These are phyloP conservation scores for Chrosomus eos DNA, from an alignment of 2,797 vertebrate genomes.

Conservation along the genomic window DNA sequence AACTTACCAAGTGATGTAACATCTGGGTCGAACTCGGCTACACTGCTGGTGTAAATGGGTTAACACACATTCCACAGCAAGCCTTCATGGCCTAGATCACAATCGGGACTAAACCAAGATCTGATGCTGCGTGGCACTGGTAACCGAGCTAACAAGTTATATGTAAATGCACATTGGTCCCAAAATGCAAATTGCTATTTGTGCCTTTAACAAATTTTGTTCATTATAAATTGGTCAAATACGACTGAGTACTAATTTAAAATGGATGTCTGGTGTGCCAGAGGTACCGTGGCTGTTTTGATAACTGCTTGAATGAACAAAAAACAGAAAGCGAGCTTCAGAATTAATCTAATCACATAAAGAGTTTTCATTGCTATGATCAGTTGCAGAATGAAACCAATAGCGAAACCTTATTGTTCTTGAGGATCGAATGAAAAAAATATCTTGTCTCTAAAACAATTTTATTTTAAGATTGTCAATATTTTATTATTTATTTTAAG, in stretches of 20 bases:
- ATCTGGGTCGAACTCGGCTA: constrained; percentile 35
- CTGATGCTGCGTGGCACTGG: background rate
- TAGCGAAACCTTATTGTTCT: background rate
- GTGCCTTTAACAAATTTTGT: background rate
- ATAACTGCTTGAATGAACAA: background rate
- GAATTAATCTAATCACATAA: background rate
- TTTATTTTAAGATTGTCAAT: background rate
- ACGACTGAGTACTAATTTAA: background rate
- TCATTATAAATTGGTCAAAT: background rate
- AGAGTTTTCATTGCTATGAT: background rate
- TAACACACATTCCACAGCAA: constrained; percentile 29
- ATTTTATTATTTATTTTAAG: background rate
- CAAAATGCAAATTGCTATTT: background rate
- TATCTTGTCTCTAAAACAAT: background rate
- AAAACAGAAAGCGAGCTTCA: background rate
- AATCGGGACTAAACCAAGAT: constrained; percentile 20
- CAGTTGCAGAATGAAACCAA: background rate
- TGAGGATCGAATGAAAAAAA: background rate
- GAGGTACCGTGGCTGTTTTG: background rate
- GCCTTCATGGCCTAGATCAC: constrained; percentile 39
- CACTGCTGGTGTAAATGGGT: constrained; percentile 43
- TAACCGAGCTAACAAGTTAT: background rate
- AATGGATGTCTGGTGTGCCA: background rate
- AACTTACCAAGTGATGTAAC: constrained; percentile 35
- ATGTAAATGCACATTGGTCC: background rate